Base-by-base conservation (phyloP, 2,888 invertebrate genomes). In the Omphaloscelis lunosa region DNA sequence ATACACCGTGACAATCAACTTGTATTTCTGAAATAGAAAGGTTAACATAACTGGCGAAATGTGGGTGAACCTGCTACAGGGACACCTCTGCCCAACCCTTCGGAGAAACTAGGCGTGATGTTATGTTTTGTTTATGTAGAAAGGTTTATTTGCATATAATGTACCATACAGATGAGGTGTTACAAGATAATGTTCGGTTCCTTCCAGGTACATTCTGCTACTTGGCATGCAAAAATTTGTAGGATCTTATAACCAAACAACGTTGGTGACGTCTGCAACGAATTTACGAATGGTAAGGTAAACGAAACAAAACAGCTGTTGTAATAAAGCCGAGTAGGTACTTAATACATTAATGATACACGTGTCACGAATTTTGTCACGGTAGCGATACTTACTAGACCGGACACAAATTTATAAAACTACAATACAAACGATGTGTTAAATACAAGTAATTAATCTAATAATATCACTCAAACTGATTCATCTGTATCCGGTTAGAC, bases 1-100 rank as follows among this genome's bases (percentile, higher is more conserved):
- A 97, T n/a, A 97, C 97, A 12, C 99, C 99, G 63, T 97, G 95
- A 83, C 98, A 98, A 97, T 97, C 82, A 97, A 97, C 88, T 97
- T 97, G 82, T 62, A 93, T 90, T 88, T 93, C 93, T 93, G 86
- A 68, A 68, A 68, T 20, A 39, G n/a, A 39, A 68, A n/a, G n/a
- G n/a, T n/a, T n/a, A n/a, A n/a, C n/a, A n/a, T n/a, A n/a, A n/a
- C n/a, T n/a, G n/a, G n/a, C n/a, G n/a, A n/a, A n/a, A n/a, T n/a
- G n/a, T n/a, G n/a, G n/a, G n/a, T n/a, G n/a, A n/a, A n/a, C n/a
- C n/a, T n/a, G n/a, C n/a, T n/a, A n/a, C n/a, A n/a, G n/a, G n/a
- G n/a, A n/a, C n/a, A n/a, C n/a, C n/a, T n/a, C n/a, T n/a, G n/a
- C n/a, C n/a, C n/a, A n/a, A n/a, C n/a, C n/a, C n/a, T n/a, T n/a